Evolutionary conservation across 1,140 invertebrate genomes (phyloP), one percentile per base, ranked within the genome.

Genomic region (Aphidius ervi): DNA sequence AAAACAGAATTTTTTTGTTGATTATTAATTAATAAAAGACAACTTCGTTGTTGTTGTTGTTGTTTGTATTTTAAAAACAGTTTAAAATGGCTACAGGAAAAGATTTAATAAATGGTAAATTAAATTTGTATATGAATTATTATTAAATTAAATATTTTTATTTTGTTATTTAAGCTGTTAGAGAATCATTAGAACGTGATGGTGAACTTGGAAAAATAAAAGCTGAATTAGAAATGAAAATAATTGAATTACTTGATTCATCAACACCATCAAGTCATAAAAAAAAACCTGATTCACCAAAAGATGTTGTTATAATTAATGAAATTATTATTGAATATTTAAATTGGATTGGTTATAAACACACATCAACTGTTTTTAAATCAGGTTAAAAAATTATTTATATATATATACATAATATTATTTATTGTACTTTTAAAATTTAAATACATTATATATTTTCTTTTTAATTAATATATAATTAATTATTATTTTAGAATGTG

Each of bases 321-420:
- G 77, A 81, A 67, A 67, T 82, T 2, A 74, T 82, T 41, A 65
- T 77, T 62, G 79, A 82, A 63, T 82, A 81, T 67, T 64, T 82
- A 9, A 75, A 82, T 56, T 82, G 81, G 80, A 78, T 76, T 66
- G 79, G 77, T 41, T 82, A 79, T 57, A 77, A 75, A 45, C 82
- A 81, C 49, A 76, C 78, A 5, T 68, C 73, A 0, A 74, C 64
- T 37, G 72, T 80, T 41, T 69, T 81, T 58, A 58, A 65, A n/a
- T 67, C 77, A 67, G 79, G 79, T 81, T 67, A 52, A 59, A 20
- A 43, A 40, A 37, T 20, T 31, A 49, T 37, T 8, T 31, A 37
- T 39, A 31, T 47, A 9, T 45, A 52, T 9, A 4, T 31, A 46
- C 8, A 10, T 41, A 3, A 10, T 9, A n/a, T 56, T n/a, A 37